These are phyloP conservation scores for Zaprionus nigranus DNA, from an alignment of 1,140 invertebrate genomes.

Conservation along the genomic window DNA sequence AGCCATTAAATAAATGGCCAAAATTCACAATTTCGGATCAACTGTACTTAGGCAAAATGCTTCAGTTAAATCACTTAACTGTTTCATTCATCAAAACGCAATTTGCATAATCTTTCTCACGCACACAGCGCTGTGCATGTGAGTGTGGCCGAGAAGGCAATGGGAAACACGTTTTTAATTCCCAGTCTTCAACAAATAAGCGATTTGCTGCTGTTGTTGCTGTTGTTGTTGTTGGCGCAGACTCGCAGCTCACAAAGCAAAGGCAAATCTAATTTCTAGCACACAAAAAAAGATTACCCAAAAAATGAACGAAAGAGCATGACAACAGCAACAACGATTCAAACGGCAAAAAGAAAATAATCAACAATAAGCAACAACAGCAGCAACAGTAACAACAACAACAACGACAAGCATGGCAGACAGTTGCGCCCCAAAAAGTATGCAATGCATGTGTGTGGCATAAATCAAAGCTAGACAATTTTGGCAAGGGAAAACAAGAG, in stretches of 20 bases:
- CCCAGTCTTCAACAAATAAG: constrained; percentile 59
- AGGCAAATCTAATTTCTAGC: constrained; percentile 74
- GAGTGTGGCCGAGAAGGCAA: constrained; percentile 6
- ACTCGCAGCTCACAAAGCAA: constrained; percentile 45
- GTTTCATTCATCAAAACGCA: constrained; percentile 44
- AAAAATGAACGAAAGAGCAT: constrained; percentile 47
- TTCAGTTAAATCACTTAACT: constrained; percentile 44
- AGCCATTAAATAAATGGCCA: constrained; percentile 63
- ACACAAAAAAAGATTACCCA: constrained; percentile 61
- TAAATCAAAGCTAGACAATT: constrained; percentile 82
- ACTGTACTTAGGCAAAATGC: constrained; percentile 18
- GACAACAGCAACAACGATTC: constrained; percentile 47
- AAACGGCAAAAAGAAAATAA: constrained; percentile 32
- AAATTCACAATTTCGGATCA: constrained; percentile 42
- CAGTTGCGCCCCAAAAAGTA: constrained; percentile 70
- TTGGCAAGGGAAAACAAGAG: constrained; percentile 69
- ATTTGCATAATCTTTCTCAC: constrained; percentile 43
- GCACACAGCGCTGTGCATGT: constrained; percentile 6
- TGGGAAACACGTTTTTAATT: constrained; percentile 66
- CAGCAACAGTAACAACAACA: constrained; percentile 21
- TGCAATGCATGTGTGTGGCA: constrained; percentile 80
- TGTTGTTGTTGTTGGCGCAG: constrained; percentile 51
- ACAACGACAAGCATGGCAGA: constrained; percentile 49
- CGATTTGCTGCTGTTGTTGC: constrained; percentile 36
- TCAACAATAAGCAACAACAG: constrained; percentile 53